Evolutionary conservation across 2,888 invertebrate species (phyloP).

Genomic region (Xestobium rufovillosum): DNA sequence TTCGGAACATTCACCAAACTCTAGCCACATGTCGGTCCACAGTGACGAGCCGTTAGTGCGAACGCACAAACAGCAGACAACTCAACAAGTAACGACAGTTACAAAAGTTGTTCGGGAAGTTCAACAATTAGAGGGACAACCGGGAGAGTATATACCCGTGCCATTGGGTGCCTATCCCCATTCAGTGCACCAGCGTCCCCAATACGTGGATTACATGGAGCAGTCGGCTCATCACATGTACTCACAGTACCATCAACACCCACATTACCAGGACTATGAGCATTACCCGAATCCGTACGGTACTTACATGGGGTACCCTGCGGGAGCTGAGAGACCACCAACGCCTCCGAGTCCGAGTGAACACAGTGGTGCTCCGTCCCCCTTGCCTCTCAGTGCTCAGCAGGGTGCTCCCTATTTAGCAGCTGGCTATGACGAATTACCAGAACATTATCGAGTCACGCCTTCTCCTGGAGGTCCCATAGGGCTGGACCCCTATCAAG

Average conservation of each 20-base stretch:
- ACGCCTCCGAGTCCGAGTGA: slow-evolving; percentile 52
- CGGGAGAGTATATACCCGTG: slow-evolving; percentile 48
- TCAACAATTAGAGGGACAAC: slow-evolving; percentile 48
- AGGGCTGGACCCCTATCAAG: slow-evolving; percentile 54
- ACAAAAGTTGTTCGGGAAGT: slow-evolving; percentile 63
- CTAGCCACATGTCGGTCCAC: slow-evolving; percentile 47
- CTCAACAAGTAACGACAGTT: slow-evolving; percentile 63
- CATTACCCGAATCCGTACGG: slow-evolving; percentile 49
- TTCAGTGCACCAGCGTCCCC: slow-evolving; percentile 35
- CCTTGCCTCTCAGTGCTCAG: slow-evolving; percentile 43
- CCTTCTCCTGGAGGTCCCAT: slow-evolving; percentile 56
- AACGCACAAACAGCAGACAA: slow-evolving; percentile 60
- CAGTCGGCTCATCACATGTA: slow-evolving; percentile 44
- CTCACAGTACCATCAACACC: slow-evolving; percentile 45
- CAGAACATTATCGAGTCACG: slow-evolving; percentile 54
- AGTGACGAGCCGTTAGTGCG: slow-evolving; percentile 51
- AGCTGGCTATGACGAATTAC: slow-evolving; percentile 62
- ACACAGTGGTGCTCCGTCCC: slow-evolving; percentile 49
- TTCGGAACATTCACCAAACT: slow-evolving; percentile 57
- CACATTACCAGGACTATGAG: slow-evolving; percentile 52
- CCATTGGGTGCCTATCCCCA: slow-evolving; percentile 43
- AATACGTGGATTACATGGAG: slow-evolving; percentile 46
- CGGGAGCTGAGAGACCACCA: slow-evolving; percentile 45
- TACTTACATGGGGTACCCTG: slow-evolving; percentile 42
- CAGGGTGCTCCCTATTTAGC: slow-evolving; percentile 50